Evolutionary conservation across 2,797 vertebrate species (phyloP), one percentile per base, ranked within the genome.

Genomic region (Typhlichthys eigenmanni): DNA sequence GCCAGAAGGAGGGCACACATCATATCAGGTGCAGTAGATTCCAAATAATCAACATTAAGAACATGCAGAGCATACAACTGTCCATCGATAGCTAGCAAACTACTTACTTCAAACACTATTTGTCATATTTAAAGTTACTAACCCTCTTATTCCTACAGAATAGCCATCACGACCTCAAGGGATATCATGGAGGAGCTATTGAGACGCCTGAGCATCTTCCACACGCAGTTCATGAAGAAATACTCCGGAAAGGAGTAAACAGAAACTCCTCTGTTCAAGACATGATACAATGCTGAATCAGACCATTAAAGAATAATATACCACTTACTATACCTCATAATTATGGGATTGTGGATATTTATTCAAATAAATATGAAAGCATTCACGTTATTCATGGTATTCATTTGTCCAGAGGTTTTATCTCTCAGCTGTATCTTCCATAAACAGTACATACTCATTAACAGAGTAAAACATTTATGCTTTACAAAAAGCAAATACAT

Each of bases 1-100:
- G 85, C 47, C 90, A 91, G 66, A 79, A 58, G 49, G 75, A 87
- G 4, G 91, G 85, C 9, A 92, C 87, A 34, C 16, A 91, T 62
- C 91, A 94, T 78, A 66, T 93, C 79, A 91, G 93, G 93, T 93
- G 83, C 5, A 19, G 57, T 0, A 34, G 12, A 34, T n/a, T n/a
- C 34, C 34, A 6, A 38, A 5, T 38, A 9, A 9, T 38, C 8
- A 38, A 38, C 34, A 38, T 24, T 24, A 24, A 3, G 19, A 24
- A 24, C 3, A 24, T 24, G 24, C 24, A 24, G 24, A 24, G 24
- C 24, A 24, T 24, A 38, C 6, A 38, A 38, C 34, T 38, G 34
- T 9, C 34, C 34, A 6, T 38, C 8, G 7, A 6, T 38, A 38
- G 34, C 34, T 38, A 38, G 34, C 34, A 24, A 24, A 24, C 24